These are phyloP conservation scores for Ectropis grisescens DNA, from an alignment of 1,140 invertebrate genomes.

Conservation along the genomic window DNA sequence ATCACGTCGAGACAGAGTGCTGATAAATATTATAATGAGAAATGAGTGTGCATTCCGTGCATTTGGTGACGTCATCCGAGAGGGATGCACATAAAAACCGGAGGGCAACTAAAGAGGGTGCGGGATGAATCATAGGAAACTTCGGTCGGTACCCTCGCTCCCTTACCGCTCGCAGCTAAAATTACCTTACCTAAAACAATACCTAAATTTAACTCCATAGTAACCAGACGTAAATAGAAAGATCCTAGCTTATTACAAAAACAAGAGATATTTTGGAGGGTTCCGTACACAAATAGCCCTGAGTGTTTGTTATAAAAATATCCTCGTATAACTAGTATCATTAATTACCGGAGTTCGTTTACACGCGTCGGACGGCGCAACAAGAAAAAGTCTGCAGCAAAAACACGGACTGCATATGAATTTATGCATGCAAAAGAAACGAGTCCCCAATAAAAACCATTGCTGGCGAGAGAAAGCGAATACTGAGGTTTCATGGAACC, in stretches of 20 bases:
- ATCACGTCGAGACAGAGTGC: conserved; percentile 38
- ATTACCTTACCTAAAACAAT: conserved; percentile 30
- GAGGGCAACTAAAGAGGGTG: conserved; percentile 47
- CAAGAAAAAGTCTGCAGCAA: too few species aligned
- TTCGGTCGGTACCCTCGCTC: conserved; percentile 47
- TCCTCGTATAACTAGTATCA: too few species aligned
- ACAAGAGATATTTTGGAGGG: too few species aligned
- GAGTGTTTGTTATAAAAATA: too few species aligned
- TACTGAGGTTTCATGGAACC: conserved; percentile 6
- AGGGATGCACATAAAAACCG: conserved; percentile 39
- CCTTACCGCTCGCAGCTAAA: conserved; percentile 28
- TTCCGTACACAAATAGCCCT: too few species aligned
- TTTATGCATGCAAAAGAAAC: conserved; percentile 19
- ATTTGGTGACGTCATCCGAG: conserved; percentile 47
- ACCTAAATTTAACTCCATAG: conserved; percentile 19
- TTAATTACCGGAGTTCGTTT: conserved; percentile 13
- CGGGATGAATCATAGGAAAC: conserved; percentile 63
- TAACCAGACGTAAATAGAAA: too few species aligned
- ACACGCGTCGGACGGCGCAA: conserved; percentile 11
- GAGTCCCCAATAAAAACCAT: conserved; percentile 13
- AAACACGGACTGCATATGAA: conserved; percentile 3
- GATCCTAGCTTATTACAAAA: not conserved
- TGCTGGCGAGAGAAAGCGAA: conserved; percentile 12
- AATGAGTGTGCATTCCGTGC: conserved; percentile 30
- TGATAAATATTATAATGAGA: conserved; percentile 41